These are phyloP conservation scores for Recurvirostra avosetta DNA, from an alignment of 2,113 vertebrate genomes.

Conservation along the genomic window DNA sequence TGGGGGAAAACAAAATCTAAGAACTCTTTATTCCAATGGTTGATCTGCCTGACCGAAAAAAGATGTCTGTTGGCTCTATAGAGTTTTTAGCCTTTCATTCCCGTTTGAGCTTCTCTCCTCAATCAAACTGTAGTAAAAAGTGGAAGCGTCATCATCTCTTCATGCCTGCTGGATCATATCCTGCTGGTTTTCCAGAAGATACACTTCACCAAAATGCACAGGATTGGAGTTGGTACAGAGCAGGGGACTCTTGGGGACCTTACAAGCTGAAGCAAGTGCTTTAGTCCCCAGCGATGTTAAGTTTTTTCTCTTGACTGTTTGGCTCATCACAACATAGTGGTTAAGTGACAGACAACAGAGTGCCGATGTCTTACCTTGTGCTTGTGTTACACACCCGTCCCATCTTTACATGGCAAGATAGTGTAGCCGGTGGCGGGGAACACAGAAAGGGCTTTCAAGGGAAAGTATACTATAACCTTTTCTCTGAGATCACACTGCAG, in stretches of 20 bases:
- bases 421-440: background rate
- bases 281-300: background rate
- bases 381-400: background rate
- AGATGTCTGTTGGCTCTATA: background rate
- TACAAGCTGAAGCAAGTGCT: background rate
- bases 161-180: background rate
- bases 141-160: background rate
- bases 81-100: background rate
- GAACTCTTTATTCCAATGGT: background rate
- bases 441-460: background rate
- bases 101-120: background rate
- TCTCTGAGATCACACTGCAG: background rate
- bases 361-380: background rate
- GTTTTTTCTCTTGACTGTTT: background rate
- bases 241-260: rapidly evolving
- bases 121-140: background rate
- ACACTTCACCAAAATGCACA: background rate
- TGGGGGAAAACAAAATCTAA: background rate
- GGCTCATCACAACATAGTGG: background rate
- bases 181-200: background rate
- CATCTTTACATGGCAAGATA: background rate
- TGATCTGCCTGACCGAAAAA: background rate
- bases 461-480: background rate
- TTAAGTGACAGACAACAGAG: background rate
- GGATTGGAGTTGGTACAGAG: background rate